Base-by-base conservation (phyloP, 1,140 invertebrate species). In the Calliopsis andreniformis region DNA sequence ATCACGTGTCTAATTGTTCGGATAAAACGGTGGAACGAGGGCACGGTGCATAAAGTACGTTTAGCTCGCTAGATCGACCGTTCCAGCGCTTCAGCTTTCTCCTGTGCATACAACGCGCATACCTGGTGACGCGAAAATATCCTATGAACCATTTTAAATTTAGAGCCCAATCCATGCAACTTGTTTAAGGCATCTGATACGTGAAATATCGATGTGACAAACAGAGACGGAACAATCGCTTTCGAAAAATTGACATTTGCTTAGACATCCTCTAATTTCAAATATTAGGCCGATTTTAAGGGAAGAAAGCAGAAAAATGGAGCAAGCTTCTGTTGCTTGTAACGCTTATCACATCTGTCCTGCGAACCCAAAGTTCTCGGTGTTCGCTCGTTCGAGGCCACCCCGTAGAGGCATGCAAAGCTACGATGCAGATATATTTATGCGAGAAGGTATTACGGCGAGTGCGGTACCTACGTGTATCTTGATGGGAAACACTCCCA, bases 401-500 rank as follows among this genome's bases (percentile, higher is more conserved):
- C 87, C 89, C 88, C 76, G 84, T 89, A 87, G 79, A 86, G 68
- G 75, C 80, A 66, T 53, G 85, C 87, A 86, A 87, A 87, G 84
- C 79, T 80, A 84, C 81, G 84, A 77, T 71, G 83, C 80, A 80
- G 85, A 89, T 90, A 89, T 89, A 89, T 89, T 90, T 86, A 87
- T 87, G 87, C 87, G 83, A 69, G 82, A 86, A 83, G 86, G 87
- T 86, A 90, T 89, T 90, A 89, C 87, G 76, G 85, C 79, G 84
- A 88, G 81, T 86, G 84, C 82, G 85, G 80, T 89, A 89, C 86
- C 85, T 87, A 89, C 86, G 89, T 88, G 87, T 90, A 89, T 89
- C 89, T 91, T 88, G 88, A 91, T 90, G 89, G 86, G 88, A 89
- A 91, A 91, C 89, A 89, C 89, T 90, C 89, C 88, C 89, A 89